A percentile compares a stretch with the other conserved stretches of the same genome.
phyloP scores from a whole-genome alignment of 1,140 invertebrate species.

The Tetramorium alpestre region DNA sequence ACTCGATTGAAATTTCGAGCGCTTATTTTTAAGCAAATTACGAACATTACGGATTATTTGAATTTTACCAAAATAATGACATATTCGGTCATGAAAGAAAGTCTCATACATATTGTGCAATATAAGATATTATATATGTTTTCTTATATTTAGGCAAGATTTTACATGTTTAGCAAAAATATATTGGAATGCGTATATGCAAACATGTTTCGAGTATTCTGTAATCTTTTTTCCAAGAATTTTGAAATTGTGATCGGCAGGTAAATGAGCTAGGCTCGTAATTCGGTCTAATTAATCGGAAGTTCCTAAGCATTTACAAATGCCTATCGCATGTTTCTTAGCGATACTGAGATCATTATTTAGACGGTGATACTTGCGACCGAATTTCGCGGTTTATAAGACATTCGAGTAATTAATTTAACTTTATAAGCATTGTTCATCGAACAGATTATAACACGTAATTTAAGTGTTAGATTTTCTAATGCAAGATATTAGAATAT shows the following conservation, averaged over 20 bases:
- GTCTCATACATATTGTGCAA: slow-evolving; percentile 2
- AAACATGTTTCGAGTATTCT: neutral
- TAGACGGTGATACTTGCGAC: neutral
- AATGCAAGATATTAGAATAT: slow-evolving; percentile 1
- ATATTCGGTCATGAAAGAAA: neutral
- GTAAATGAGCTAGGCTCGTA: neutral
- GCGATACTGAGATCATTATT: neutral
- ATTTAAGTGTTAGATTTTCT: slow-evolving; percentile 35
- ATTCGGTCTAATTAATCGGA: slow-evolving; percentile 50
- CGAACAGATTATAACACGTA: slow-evolving; percentile 13
- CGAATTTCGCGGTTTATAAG: neutral
- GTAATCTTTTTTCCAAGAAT: neutral
- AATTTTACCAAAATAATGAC: neutral
- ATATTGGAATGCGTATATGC: neutral
- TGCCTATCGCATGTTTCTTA: slow-evolving; percentile 17
- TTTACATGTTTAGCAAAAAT: slow-evolving; percentile 12
- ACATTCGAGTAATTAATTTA: slow-evolving; percentile 1
- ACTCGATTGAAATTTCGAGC: neutral
- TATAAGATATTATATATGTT: neutral
- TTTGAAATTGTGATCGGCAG: neutral
- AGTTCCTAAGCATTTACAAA: slow-evolving; percentile 46
- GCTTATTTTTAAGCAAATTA: neutral
- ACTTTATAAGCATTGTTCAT: neutral
- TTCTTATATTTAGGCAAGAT: neutral
- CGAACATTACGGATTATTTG: neutral